These are phyloP conservation scores for Channallabes apus DNA, from an alignment of 2,797 vertebrate genomes.

Conservation along the genomic window DNA sequence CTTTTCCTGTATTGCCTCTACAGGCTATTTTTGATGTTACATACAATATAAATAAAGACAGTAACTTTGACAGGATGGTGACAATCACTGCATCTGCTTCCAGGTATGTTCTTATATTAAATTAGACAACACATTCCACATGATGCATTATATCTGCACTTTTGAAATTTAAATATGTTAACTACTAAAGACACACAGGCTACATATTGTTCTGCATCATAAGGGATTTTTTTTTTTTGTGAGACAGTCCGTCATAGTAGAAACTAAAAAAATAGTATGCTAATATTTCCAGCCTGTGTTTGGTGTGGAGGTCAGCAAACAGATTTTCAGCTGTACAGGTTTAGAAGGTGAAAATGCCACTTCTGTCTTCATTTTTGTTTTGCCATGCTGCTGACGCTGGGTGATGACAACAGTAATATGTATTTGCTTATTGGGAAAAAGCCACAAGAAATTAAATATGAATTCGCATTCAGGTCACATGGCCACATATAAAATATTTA, in stretches of 20 bases:
- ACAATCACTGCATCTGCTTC: constrained; percentile 70
- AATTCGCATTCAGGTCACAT: not conserved
- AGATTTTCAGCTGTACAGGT: too few relatives aligned
- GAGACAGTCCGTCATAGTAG: too few relatives aligned
- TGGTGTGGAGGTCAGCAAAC: too few relatives aligned
- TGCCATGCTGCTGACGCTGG: not conserved
- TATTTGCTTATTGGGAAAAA: not conserved
- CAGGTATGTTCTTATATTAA: constrained; percentile 68
- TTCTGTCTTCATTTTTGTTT: too few relatives aligned
- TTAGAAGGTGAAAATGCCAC: too few relatives aligned
- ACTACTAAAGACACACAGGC: too few relatives aligned
- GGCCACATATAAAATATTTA: not conserved
- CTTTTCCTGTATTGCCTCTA: constrained; percentile 36
- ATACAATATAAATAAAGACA: constrained; percentile 72
- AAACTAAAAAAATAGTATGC: too few relatives aligned
- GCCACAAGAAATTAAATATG: not conserved
- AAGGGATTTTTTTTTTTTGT: too few relatives aligned
- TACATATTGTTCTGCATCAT: too few relatives aligned
- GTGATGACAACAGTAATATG: not conserved
- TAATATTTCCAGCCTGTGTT: too few relatives aligned
- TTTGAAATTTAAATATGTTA: too few relatives aligned
- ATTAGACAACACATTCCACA: not conserved
- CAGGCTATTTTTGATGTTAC: constrained; percentile 73
- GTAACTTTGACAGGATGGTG: constrained; percentile 64
- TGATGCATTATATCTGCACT: not conserved